Evolutionary conservation across 2,888 invertebrate species (phyloP).

Genomic region (Macrophya annulata): DNA sequence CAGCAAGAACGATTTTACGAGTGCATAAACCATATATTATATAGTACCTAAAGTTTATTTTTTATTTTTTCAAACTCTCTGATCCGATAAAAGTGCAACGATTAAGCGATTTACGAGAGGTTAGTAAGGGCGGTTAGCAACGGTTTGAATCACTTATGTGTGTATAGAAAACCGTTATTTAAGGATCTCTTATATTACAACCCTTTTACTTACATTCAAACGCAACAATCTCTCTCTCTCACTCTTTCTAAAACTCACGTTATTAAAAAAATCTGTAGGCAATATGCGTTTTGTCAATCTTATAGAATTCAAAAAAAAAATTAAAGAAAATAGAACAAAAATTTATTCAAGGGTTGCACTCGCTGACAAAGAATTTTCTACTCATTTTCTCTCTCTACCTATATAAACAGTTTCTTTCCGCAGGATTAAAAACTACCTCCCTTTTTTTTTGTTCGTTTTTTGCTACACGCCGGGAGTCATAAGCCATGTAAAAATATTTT

Average conservation of each 20-base stretch:
- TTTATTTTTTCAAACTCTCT: conserved; percentile 62
- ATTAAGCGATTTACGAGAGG: conserved; percentile 74
- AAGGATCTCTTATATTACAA: background rate
- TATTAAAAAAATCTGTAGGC: too few relatives aligned
- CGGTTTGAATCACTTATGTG: background rate
- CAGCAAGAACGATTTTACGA: conserved; percentile 61
- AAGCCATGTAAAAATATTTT: background rate
- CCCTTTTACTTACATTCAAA: background rate
- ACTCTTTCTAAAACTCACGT: too few relatives aligned
- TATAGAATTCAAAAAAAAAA: background rate
- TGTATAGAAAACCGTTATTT: background rate
- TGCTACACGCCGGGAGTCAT: background rate
- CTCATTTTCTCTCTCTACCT: background rate
- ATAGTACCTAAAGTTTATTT: conserved; percentile 67
- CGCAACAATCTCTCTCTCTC: background rate
- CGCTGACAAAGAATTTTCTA: background rate
- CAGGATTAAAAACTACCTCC: background rate
- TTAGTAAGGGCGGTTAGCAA: background rate
- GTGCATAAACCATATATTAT: conserved; percentile 66
- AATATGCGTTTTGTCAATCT: background rate
- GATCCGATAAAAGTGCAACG: conserved; percentile 74
- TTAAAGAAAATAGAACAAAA: background rate
- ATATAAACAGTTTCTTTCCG: too few relatives aligned
- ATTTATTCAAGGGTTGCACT: background rate
- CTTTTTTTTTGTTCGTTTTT: background rate